A percentile compares a stretch with the other conserved stretches of the same genome.
Evolutionary conservation across 2,113 vertebrate species (phyloP).

Genomic region (Dasyurus viverrinus): DNA sequence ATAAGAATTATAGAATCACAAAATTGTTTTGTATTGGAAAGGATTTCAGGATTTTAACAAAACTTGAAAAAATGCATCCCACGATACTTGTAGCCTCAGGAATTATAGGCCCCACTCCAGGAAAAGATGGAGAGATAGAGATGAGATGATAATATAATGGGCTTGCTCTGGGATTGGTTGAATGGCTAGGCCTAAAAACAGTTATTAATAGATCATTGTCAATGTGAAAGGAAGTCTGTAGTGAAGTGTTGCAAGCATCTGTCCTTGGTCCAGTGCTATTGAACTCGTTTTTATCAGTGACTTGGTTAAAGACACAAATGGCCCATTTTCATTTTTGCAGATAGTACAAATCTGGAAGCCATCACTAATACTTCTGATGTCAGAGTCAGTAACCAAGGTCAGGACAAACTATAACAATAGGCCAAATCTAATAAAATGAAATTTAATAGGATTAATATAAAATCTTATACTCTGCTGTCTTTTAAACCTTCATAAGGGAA

Average conservation of each 20-base stretch:
- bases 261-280: background rate
- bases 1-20: background rate
- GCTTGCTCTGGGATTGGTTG: background rate
- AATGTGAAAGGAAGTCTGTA: background rate
- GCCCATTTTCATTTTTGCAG: background rate
- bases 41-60: conserved; percentile 11
- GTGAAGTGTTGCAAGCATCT: background rate
- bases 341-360: background rate
- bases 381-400: background rate
- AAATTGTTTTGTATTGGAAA: background rate
- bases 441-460: background rate
- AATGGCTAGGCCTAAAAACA: background rate
- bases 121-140: background rate
- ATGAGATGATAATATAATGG: background rate
- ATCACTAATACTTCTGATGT: background rate
- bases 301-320: background rate
- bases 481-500: no score
- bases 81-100: background rate
- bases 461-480: background rate
- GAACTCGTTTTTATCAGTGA: background rate
- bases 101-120: background rate
- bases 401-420: background rate
- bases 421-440: background rate
- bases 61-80: background rate
- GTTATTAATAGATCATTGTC: background rate